Percentiles rank a stretch among this genome's conserved stretches.
Conservation (phyloP, 2,888 invertebrate genomes). For the Dione vanillae region DNA sequence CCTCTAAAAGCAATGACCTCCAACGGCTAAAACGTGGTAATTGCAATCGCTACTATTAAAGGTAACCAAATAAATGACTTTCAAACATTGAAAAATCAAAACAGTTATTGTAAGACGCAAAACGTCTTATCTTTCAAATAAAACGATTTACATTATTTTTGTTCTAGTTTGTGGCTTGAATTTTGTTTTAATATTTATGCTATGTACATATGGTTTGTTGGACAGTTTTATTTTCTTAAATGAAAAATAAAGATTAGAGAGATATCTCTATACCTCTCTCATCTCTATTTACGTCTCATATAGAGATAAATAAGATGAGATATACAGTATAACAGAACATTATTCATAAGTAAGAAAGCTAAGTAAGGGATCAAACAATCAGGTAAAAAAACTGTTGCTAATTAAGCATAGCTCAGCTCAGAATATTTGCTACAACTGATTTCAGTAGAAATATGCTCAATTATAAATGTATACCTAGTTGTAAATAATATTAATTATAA, state of each 20-base stretch:
- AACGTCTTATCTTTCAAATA: background rate
- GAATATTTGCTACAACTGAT: conserved; percentile 26
- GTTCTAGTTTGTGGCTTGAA: too few species aligned
- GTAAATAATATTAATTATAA: conserved; percentile 48
- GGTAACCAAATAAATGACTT: conserved; percentile 28
- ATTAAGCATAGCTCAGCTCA: conserved; percentile 24
- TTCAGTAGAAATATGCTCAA: conserved; percentile 40
- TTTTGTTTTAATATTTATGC: too few species aligned
- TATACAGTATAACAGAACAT: background rate
- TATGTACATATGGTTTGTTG: too few species aligned
- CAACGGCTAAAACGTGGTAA: conserved; percentile 48
- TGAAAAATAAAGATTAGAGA: too few species aligned
- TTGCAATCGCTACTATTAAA: conserved; percentile 37
- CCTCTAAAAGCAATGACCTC: conserved; percentile 60
- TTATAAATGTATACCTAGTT: conserved; percentile 32
- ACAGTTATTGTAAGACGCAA: background rate
- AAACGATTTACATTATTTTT: background rate
- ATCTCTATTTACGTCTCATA: too few species aligned
- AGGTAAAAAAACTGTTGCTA: conserved; percentile 28
- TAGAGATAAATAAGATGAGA: too few species aligned
- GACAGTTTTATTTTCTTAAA: too few species aligned
- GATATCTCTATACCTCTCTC: too few species aligned
- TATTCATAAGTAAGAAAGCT: background rate
- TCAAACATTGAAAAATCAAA: conserved; percentile 23
- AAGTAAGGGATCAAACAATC: conserved; percentile 10